A percentile compares a stretch with the other conserved stretches of the same genome.
phyloP scores from a whole-genome alignment of 2,888 invertebrate species.

The Campaea margaritaria region DNA sequence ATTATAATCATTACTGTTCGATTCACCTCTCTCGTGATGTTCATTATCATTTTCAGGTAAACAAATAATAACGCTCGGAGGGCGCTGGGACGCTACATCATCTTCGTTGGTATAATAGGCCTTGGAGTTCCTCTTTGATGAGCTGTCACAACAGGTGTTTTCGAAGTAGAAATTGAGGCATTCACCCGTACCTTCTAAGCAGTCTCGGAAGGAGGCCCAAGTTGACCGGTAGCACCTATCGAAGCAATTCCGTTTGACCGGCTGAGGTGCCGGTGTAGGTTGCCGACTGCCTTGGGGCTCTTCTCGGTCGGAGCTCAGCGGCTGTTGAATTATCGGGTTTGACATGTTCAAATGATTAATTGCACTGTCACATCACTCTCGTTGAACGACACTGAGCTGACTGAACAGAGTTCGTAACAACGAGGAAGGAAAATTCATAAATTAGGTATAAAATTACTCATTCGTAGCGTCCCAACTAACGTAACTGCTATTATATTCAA shows the following conservation, averaged over 20 bases:
- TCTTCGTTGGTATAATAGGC: constrained; percentile 1
- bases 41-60: too few relatives aligned
- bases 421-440: too few relatives aligned
- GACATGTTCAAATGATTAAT: neutral
- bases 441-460: too few relatives aligned
- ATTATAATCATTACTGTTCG: neutral
- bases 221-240: neutral
- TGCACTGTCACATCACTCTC: neutral
- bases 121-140: neutral
- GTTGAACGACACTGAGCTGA: too few relatives aligned
- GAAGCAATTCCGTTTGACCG: neutral
- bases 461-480: too few relatives aligned
- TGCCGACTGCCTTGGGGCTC: neutral
- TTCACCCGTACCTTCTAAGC: neutral
- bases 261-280: neutral
- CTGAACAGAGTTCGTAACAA: too few relatives aligned
- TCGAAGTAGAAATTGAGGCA: neutral
- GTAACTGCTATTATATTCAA: too few relatives aligned
- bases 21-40: neutral
- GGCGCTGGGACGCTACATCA: too few relatives aligned
- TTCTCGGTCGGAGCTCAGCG: neutral
- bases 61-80: too few relatives aligned
- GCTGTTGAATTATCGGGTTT: constrained; percentile 6
- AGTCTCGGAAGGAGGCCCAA: neutral
- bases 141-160: neutral